Base-by-base conservation (phyloP, 2,797 vertebrate genomes). In the Lutjanus campechanus region DNA sequence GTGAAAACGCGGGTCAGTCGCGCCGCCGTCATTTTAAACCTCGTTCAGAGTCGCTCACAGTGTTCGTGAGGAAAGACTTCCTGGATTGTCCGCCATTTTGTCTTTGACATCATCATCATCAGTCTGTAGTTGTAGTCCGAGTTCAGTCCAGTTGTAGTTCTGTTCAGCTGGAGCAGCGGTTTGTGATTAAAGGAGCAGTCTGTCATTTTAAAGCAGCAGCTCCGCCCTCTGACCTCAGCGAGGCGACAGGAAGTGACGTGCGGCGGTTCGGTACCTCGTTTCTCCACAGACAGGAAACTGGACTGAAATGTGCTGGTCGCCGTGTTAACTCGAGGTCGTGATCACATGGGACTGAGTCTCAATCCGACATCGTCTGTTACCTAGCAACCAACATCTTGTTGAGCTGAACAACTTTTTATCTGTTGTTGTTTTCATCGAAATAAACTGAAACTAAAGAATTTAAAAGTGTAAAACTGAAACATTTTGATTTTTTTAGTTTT, bases 1-100 rank as follows among this genome's bases (percentile, higher is more conserved):
- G 29, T 36, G 29, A 36, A 36, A 5, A 36, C 29, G 29, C 3
- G 29, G 29, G 3, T 2, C 29, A n/a, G n/a, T n/a, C n/a, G 7
- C 92, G 94, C 94, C 47, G 3, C 47, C 89, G 89, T 91, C 91
- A 1, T 90, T 90, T 62, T 59, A 46, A 79, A 83, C 84, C 78
- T 84, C 51, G 51, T 73, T 89, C 89, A 47, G 51, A 83, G 86
- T 76, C 94, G 80, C 91, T 92, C 94, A 94, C 82, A 91, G 93
- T 90, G 90, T 85, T 94, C 92, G 73, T 16, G 0, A 40, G 8
- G 36, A 66, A 44, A 59, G n/a, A 92, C 72, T 74, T 60, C 74
- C 22, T 43, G 13, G 73, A 77, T 40, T 81, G 65, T 82, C 68
- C 58, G 1, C 7, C 77, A 17, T 79, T 41, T 51, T 10, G 50